Conservation (phyloP, 2,797 vertebrate genomes). For the Psittacula echo region DNA sequence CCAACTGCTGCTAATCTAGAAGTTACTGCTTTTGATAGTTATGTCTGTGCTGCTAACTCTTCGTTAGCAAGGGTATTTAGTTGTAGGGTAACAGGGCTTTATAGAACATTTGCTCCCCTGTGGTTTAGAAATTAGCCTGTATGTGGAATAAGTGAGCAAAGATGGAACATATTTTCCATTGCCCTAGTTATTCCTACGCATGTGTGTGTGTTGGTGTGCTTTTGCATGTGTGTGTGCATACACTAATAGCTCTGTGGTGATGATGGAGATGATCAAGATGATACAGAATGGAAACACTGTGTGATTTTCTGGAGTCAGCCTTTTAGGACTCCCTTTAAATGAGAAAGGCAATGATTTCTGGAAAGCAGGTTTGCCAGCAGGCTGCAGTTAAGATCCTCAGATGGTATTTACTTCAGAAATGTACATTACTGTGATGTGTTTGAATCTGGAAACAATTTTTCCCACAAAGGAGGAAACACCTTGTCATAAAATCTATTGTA, state of each 20-base stretch:
- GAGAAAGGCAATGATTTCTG: conserved; percentile 40
- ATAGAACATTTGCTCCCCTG: conserved; percentile 53
- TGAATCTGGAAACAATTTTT: conserved; percentile 56
- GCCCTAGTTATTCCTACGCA: conserved; percentile 16
- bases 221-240: conserved; percentile 10
- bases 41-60: conserved; percentile 58
- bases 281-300: conserved; percentile 49
- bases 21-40: conserved; percentile 70
- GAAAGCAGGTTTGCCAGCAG: conserved; percentile 45
- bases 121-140: conserved; percentile 58
- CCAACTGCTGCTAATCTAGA: conserved; percentile 74
- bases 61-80: conserved; percentile 47
- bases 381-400: conserved; percentile 35
- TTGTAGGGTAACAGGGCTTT: conserved; percentile 59
- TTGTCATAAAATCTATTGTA: conserved; percentile 26
- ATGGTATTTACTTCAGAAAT: conserved; percentile 39
- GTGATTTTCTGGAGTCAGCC: conserved; percentile 53
- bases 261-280: conserved; percentile 63
- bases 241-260: conserved; percentile 44
- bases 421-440: background rate
- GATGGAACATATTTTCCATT: conserved; percentile 35
- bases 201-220: conserved; percentile 25
- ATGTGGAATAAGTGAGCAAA: conserved; percentile 61
- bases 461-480: conserved; percentile 33
- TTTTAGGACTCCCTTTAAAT: conserved; percentile 28